Conservation (phyloP, 2,888 invertebrate species). For the Helobdella robusta region DNA sequence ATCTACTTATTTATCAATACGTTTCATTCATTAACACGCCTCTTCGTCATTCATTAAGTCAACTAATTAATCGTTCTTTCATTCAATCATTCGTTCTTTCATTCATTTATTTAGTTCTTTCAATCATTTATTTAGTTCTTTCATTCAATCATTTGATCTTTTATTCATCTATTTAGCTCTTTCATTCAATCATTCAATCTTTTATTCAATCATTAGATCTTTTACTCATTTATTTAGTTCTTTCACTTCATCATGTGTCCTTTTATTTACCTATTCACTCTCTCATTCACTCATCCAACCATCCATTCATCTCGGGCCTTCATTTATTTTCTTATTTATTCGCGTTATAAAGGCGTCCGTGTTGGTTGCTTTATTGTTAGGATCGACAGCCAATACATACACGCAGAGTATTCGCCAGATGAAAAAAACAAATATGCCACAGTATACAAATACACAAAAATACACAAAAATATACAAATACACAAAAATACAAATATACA, state of each 20-base stretch:
- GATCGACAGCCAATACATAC: no score
- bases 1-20: neutral
- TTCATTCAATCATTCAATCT: neutral
- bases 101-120: neutral
- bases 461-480: conserved; percentile 9
- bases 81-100: neutral
- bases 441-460: conserved; percentile 9
- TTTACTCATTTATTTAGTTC: neutral
- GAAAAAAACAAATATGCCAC: conserved; percentile 7
- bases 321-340: no score
- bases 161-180: neutral
- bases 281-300: neutral
- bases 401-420: no score
- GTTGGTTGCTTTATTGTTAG: no score
- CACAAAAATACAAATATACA: conserved; percentile 11
- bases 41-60: neutral
- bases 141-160: neutral
- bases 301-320: neutral
- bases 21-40: neutral
- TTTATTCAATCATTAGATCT: neutral
- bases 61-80: neutral
- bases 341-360: no score
- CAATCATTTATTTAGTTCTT: neutral
- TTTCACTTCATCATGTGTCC: neutral
- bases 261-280: neutral